Conservation (phyloP, 1,140 invertebrate species). For the Manduca sexta region DNA sequence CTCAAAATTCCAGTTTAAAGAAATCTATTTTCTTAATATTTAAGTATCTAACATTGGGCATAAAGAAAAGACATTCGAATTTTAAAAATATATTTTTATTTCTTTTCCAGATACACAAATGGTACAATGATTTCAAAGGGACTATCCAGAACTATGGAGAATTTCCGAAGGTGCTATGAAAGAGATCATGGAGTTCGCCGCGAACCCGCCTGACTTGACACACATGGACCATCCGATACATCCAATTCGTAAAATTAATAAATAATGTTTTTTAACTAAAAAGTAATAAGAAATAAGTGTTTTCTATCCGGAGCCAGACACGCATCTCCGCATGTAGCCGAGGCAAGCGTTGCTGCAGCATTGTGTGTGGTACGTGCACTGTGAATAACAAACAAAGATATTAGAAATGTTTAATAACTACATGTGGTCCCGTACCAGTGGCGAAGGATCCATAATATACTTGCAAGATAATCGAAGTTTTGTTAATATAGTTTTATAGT, state of each 20-base stretch:
- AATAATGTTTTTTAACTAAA: no score
- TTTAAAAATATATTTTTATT: neutral
- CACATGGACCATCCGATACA: conserved; percentile 81
- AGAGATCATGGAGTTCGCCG: conserved; percentile 77
- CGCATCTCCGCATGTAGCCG: conserved; percentile 55
- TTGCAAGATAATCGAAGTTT: no score
- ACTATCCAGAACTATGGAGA: conserved; percentile 79
- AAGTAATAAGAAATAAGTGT: no score
- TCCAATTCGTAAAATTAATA: conserved; percentile 71
- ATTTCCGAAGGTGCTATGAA: conserved; percentile 79
- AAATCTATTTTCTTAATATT: no score
- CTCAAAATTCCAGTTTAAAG: no score
- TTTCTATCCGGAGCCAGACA: conserved; percentile 24
- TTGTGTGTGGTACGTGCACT: conserved; percentile 58
- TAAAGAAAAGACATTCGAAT: no score
- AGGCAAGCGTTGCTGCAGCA: conserved; percentile 60
- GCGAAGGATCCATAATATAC: no score
- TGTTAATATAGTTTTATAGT: no score
- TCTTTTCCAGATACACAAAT: conserved; percentile 69
- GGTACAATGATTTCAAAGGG: conserved; percentile 81
- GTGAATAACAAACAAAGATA: conserved; percentile 5
- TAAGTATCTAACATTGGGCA: no score
- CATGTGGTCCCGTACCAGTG: no score
- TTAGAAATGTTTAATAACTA: no score
- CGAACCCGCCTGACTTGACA: conserved; percentile 80